phyloP scores from a whole-genome alignment of 2,888 invertebrate genomes.

The Neelides folsomi region DNA sequence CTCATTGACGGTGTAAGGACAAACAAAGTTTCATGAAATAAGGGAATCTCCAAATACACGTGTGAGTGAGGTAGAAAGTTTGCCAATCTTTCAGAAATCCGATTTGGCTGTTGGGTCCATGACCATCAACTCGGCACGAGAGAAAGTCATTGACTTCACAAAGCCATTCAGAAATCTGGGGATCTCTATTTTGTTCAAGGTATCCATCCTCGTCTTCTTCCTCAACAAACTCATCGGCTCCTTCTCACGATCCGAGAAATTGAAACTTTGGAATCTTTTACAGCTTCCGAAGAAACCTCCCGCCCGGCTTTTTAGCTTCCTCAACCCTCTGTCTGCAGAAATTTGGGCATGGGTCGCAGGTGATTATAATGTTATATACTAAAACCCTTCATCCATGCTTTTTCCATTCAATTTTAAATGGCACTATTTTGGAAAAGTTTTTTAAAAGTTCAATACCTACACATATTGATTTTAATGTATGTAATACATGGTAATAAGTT shows the following conservation, averaged over 20 bases:
- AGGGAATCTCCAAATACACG: too few species aligned
- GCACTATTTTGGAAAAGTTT: too few species aligned
- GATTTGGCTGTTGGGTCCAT: slow-evolving; percentile 93
- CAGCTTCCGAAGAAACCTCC: slow-evolving; percentile 82
- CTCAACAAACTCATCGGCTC: not conserved
- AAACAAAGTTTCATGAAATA: too few species aligned
- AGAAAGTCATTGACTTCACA: slow-evolving; percentile 86
- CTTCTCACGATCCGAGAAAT: too few species aligned
- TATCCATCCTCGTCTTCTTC: slow-evolving; percentile 5
- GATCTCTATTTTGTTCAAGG: slow-evolving; percentile 73
- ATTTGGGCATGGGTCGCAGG: slow-evolving; percentile 69
- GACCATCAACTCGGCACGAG: slow-evolving; percentile 85
- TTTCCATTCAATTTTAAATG: too few species aligned
- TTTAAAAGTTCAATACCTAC: too few species aligned
- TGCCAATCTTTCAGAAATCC: slow-evolving; percentile 55
- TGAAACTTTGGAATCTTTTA: slow-evolving; percentile 11
- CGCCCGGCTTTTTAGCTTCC: slow-evolving; percentile 81
- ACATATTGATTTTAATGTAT: too few species aligned
- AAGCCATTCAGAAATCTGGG: slow-evolving; percentile 98
- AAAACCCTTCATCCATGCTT: too few species aligned
- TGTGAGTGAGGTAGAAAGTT: not conserved
- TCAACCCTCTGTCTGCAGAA: slow-evolving; percentile 88
- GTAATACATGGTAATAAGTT: too few species aligned
- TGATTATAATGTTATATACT: slow-evolving; percentile 2
- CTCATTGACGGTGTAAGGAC: slow-evolving; percentile 44